Conservation (phyloP, 1,140 invertebrate genomes). For the Caenorhabditis elegans region DNA sequence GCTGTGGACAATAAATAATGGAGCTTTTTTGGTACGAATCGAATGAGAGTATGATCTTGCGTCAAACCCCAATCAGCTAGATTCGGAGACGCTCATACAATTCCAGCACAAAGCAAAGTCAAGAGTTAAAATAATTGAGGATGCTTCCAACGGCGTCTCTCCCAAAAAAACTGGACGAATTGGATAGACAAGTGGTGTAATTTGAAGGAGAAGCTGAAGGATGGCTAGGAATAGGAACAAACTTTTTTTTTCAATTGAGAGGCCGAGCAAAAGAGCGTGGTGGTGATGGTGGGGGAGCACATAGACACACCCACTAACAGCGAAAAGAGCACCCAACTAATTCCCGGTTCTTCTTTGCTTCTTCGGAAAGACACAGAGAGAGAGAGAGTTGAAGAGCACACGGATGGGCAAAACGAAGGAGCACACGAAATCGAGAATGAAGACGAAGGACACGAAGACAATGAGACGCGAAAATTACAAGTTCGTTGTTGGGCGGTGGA, state of each 20-base stretch:
- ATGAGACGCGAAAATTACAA: no score
- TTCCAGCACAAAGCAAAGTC: no score
- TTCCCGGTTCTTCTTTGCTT: background rate
- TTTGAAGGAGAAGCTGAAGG: no score
- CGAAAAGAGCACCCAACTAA: conserved; percentile 24
- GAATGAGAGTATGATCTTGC: no score
- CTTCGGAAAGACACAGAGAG: background rate
- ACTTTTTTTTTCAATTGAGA: conserved; percentile 25
- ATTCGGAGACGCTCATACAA: no score
- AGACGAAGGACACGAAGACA: no score
- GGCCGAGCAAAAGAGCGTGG: background rate
- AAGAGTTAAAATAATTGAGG: background rate
- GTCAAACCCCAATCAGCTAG: no score
- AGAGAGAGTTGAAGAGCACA: background rate
- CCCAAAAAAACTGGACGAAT: background rate
- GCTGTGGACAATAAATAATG: no score
- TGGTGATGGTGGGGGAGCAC: background rate
- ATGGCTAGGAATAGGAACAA: background rate
- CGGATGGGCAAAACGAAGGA: no score
- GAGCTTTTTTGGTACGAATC: no score
- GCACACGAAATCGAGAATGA: no score
- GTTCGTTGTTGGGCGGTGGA: no score
- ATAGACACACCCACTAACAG: background rate
- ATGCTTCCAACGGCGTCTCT: background rate
- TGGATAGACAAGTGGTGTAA: background rate